Conservation (phyloP, 2,797 vertebrate species). For the Orestias chungarensis region DNA sequence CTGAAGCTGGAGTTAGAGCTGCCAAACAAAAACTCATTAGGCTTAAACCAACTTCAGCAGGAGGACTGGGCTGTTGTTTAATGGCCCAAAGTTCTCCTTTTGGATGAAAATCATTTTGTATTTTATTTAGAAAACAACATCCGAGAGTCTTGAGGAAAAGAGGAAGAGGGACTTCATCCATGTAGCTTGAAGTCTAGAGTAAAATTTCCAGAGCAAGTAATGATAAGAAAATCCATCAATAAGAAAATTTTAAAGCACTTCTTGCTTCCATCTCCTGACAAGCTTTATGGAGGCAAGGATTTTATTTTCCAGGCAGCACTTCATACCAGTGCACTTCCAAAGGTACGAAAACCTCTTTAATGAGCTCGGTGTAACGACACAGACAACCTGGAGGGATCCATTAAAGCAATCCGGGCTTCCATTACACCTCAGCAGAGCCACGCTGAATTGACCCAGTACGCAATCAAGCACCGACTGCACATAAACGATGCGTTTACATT, state of each 20-base stretch:
- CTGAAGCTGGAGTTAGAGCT: neutral
- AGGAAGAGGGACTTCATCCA: neutral
- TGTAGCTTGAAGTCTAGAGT: neutral
- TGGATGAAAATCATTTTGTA: neutral
- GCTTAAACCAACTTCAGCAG: too few species aligned
- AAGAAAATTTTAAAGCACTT: neutral
- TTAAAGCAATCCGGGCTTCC: neutral
- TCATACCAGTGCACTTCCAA: neutral
- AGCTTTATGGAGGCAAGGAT: neutral
- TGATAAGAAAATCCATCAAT: neutral
- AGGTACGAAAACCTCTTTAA: neutral
- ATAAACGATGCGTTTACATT: neutral
- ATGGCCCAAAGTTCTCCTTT: neutral
- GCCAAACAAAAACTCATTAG: too few species aligned
- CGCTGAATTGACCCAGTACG: neutral
- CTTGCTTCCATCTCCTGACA: neutral
- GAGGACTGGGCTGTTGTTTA: neutral
- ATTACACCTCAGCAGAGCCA: neutral
- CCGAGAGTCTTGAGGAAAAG: neutral
- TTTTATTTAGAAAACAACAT: neutral
- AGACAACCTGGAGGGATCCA: neutral
- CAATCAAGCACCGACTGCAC: neutral
- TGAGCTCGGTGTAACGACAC: neutral
- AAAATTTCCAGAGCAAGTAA: neutral
- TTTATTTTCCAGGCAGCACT: neutral